Evolutionary conservation across 1,140 invertebrate genomes (phyloP), one percentile per base, ranked within the genome.

Genomic region (Solen grandis): DNA sequence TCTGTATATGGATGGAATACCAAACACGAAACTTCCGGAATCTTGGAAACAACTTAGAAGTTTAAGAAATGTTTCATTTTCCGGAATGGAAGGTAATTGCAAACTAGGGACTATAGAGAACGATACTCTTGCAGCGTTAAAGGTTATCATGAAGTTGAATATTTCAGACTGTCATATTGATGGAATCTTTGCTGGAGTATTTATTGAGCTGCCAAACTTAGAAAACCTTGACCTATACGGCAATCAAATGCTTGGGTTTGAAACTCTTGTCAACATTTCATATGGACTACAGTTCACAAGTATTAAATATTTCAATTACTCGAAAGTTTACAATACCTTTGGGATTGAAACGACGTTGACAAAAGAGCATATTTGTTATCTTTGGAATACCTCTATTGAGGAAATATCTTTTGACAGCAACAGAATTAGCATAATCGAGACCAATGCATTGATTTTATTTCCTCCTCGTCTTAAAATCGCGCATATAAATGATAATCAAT

Each of bases 381-480:
- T 83, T 4, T 72, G 68, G 68, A 73, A 83, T 46, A 83, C 82
- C 22, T 65, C 41, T n/a, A 52, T 62, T 10, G 14, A 25, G 22
- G 76, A 41, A 50, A n/a, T 69, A n/a, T 35, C 1, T 57, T 27
- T 60, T 19, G 52, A 25, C 27, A 50, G 33, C 25, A 65, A 68
- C 35, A 27, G 55, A 16, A 13, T 59, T 35, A 16, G 27, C 25
- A 8, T 46, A 25, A 59, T 82, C n/a, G 65, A 63, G 33, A 73
- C 16, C 19, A 73, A 73, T 27, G 73, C 73, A 27, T 22, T 76
- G 19, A 70, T 46, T 1, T 16, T 85, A 5, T 63, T 79, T 13
- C 84, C 84, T n/a, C 54, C 60, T 8, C 27, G 38, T 0, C 41
- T 85, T 3, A 63, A 52, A 0, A 52, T 13, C 19, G 33, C 70